A percentile compares a stretch with the other conserved stretches of the same genome.
Conservation (phyloP, 2,797 vertebrate species). For the Gambusia yucatana region DNA sequence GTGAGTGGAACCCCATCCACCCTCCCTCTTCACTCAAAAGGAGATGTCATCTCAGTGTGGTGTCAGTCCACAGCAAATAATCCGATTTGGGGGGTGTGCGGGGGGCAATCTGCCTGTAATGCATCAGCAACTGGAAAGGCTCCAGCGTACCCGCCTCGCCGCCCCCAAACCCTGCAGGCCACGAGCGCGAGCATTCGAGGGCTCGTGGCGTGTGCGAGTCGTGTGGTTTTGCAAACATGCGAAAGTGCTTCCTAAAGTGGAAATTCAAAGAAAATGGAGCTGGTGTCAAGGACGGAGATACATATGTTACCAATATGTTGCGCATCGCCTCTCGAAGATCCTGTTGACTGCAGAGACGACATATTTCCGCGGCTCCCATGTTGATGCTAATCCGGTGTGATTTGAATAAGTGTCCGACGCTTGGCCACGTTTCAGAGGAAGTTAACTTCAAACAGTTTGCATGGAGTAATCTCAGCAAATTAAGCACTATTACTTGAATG, state of each 20-base stretch:
- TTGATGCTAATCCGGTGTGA: constrained; percentile 41
- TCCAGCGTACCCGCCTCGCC: constrained; percentile 54
- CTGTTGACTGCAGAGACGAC: constrained; percentile 52
- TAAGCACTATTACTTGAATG: constrained; percentile 56
- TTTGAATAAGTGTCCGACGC: constrained; percentile 17
- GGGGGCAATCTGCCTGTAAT: constrained; percentile 81
- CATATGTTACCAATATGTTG: constrained; percentile 79
- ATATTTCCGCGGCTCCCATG: constrained; percentile 28
- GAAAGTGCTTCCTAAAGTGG: constrained; percentile 77
- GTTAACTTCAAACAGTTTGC: constrained; percentile 52
- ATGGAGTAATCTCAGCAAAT: constrained; percentile 74
- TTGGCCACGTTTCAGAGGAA: constrained; percentile 33
- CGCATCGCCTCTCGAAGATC: constrained; percentile 60
- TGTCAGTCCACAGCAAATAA: constrained; percentile 84
- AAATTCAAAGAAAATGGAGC: constrained; percentile 75
- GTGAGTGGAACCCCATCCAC: constrained; percentile 72
- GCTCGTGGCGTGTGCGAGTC: background rate
- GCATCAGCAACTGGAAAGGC: constrained; percentile 80
- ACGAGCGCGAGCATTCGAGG: constrained; percentile 37
- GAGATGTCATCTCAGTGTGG: constrained; percentile 82
- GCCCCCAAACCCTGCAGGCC: constrained; percentile 4
- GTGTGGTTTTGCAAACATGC: constrained; percentile 56
- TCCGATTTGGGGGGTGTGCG: constrained; percentile 73
- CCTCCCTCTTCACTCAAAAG: constrained; percentile 80
- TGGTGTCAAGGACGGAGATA: constrained; percentile 75